phyloP scores from a whole-genome alignment of 92 coral and sea anemone species.

The Pocillopora grandis region DNA sequence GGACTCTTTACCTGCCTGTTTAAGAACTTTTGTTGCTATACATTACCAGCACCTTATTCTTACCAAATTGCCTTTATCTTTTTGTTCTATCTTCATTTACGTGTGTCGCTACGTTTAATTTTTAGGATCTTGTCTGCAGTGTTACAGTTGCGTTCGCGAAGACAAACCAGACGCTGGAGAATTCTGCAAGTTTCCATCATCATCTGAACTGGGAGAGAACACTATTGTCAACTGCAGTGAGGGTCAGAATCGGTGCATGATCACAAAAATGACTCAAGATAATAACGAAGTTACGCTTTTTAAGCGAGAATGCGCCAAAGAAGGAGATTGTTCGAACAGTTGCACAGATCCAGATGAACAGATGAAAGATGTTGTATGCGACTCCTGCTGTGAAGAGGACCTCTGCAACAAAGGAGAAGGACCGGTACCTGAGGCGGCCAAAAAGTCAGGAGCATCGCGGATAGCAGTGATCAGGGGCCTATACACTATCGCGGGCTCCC shows the following conservation, averaged over 20 bases:
- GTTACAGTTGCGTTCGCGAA: slow-evolving; percentile 24
- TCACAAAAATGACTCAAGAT: slow-evolving; percentile 7
- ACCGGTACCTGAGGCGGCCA: neutral
- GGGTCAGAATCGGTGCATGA: slow-evolving; percentile 2
- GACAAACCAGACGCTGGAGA: slow-evolving; percentile 7
- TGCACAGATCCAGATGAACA: neutral
- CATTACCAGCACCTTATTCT: too few species aligned
- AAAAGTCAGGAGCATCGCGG: slow-evolving; percentile 31
- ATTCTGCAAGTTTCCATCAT: slow-evolving; percentile 12
- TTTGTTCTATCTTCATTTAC: too few species aligned
- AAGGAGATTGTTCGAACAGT: neutral
- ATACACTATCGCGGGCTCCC: neutral
- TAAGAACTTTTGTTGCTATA: too few species aligned
- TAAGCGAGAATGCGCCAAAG: neutral
- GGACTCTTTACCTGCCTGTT: too few species aligned
- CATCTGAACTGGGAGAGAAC: slow-evolving; percentile 5
- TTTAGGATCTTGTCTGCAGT: slow-evolving; percentile 19
- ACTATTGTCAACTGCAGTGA: neutral
- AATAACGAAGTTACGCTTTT: slow-evolving; percentile 16
- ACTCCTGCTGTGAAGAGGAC: slow-evolving; percentile 25
- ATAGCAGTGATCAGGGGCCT: slow-evolving; percentile 5
- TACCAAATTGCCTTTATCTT: too few species aligned
- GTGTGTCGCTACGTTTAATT: too few species aligned
- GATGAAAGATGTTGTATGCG: neutral
- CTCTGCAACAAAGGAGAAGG: slow-evolving; percentile 39